These are phyloP conservation scores for Calycopis cecrops DNA, from an alignment of 1,140 invertebrate genomes.

Conservation along the genomic window DNA sequence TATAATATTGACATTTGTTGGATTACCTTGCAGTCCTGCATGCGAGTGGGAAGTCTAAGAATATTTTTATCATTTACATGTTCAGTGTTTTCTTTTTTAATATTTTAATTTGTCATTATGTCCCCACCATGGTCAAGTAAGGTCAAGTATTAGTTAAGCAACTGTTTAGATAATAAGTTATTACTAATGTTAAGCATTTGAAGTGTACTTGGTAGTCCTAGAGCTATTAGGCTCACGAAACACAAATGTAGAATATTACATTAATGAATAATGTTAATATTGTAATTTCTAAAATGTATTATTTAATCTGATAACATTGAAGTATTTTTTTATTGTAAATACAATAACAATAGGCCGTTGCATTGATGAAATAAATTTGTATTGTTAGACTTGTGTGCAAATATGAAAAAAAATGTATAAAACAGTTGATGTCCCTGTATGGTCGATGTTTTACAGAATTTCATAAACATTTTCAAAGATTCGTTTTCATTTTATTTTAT, in stretches of 20 bases:
- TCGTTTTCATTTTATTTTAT: neutral
- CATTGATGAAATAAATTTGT: neutral
- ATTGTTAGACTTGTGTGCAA: neutral
- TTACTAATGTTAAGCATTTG: neutral
- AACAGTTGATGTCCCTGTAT: neutral
- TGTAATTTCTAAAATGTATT: neutral
- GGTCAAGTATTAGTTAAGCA: neutral
- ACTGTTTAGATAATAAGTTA: neutral
- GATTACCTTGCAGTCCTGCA: too few species aligned
- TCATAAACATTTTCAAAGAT: neutral
- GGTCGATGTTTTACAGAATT: neutral
- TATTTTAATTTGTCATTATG: too few species aligned
- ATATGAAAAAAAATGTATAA: neutral
- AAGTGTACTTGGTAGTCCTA: neutral
- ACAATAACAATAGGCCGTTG: neutral
- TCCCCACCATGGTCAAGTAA: neutral
- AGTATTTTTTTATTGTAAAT: constrained; percentile 4
- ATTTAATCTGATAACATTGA: neutral
- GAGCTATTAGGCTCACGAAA: neutral
- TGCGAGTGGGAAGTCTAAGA: too few species aligned
- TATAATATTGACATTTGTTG: too few species aligned
- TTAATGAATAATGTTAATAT: neutral
- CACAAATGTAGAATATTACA: neutral
- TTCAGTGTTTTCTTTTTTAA: too few species aligned
- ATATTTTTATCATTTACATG: too few species aligned